phyloP scores from a whole-genome alignment of 2,113 vertebrate genomes.

The Neodontobutis hainanensis region DNA sequence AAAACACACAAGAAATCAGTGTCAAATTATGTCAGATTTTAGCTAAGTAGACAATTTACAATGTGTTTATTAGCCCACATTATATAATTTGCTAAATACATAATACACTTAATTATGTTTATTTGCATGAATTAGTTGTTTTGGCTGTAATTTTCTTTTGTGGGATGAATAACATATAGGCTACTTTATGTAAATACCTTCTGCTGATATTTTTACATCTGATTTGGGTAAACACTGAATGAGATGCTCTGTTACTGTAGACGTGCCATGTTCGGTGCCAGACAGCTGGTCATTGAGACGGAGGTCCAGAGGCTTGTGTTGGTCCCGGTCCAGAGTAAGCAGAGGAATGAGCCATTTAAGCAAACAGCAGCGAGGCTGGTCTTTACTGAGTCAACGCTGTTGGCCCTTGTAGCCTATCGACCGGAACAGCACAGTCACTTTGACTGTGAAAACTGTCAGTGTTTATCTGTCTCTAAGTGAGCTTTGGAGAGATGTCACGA shows the following conservation, averaged over 20 bases:
- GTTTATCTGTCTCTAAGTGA: conserved; percentile 3
- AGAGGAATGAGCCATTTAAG: conserved; percentile 52
- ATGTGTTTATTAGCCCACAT: too few relatives aligned
- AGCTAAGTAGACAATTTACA: too few relatives aligned
- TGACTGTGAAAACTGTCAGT: background rate
- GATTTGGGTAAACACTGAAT: background rate
- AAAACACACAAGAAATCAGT: too few relatives aligned
- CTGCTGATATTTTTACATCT: background rate
- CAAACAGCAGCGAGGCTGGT: conserved; percentile 33
- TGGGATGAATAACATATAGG: too few relatives aligned
- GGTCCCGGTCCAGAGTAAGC: conserved; percentile 48
- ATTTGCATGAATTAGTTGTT: too few relatives aligned
- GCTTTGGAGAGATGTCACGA: too few relatives aligned
- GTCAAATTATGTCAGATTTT: too few relatives aligned
- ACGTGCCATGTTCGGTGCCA: conserved; percentile 22
- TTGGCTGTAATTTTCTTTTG: too few relatives aligned
- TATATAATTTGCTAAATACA: too few relatives aligned
- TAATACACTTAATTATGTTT: too few relatives aligned
- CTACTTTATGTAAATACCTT: too few relatives aligned
- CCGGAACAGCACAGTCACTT: conserved; percentile 9
- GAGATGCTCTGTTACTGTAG: background rate
- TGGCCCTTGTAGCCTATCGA: conserved; percentile 27
- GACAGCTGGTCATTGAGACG: conserved; percentile 4
- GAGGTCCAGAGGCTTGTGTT: conserved; percentile 33
- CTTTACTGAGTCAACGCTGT: conserved; percentile 40